phyloP scores from a whole-genome alignment of 1,140 invertebrate species.

The Euwallacea similis region DNA sequence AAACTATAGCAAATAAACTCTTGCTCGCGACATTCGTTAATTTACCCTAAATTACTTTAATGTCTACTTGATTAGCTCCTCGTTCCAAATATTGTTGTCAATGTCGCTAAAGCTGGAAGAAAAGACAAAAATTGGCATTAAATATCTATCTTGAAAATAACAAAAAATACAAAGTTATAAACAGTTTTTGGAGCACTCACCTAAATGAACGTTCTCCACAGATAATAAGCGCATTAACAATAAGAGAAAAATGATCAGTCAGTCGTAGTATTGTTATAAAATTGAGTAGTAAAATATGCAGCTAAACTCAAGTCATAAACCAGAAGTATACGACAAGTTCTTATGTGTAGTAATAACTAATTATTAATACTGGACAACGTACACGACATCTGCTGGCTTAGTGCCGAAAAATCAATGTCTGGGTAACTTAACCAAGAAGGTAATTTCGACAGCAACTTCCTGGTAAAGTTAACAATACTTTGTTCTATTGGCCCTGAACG shows the following conservation, averaged over 20 bases:
- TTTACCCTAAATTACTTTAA: neutral
- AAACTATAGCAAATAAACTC: neutral
- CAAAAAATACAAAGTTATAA: neutral
- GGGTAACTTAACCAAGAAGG: too few relatives aligned
- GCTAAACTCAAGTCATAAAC: neutral
- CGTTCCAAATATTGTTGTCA: conserved; percentile 38
- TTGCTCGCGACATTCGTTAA: neutral
- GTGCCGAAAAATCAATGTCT: neutral
- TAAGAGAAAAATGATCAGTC: conserved; percentile 41
- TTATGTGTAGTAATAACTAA: neutral
- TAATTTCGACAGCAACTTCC: too few relatives aligned
- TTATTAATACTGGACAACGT: neutral
- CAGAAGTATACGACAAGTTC: neutral
- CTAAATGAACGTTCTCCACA: conserved; percentile 23
- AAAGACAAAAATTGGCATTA: conserved; percentile 24
- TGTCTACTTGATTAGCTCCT: conserved; percentile 38
- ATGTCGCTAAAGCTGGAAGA: conserved; percentile 41
- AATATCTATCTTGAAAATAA: neutral
- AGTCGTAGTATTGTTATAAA: conserved; percentile 24
- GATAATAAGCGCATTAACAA: conserved; percentile 23
- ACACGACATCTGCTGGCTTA: neutral
- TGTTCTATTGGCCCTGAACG: neutral
- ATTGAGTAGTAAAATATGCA: conserved; percentile 6
- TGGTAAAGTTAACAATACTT: neutral
- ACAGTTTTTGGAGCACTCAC: conserved; percentile 6